Conservation (phyloP, 1,140 invertebrate species). For the Monochamus saltuarius region DNA sequence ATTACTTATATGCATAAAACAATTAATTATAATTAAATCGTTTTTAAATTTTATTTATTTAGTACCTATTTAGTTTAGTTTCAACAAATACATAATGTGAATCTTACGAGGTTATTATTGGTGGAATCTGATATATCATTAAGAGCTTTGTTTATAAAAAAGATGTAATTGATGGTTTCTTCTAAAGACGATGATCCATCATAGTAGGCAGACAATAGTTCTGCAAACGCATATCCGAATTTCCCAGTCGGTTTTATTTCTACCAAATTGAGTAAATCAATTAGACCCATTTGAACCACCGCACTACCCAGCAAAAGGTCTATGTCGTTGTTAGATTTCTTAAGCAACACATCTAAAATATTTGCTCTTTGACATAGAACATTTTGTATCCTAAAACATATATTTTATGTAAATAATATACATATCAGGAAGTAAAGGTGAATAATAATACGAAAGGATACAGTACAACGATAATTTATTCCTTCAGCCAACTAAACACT, state of each 20-base stretch:
- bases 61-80: too few species aligned
- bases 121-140: neutral
- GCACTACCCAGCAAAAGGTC: conserved; percentile 73
- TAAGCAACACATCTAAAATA: neutral
- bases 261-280: conserved; percentile 67
- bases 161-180: conserved; percentile 62
- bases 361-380: conserved; percentile 53
- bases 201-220: conserved; percentile 80
- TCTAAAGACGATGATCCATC: conserved; percentile 79
- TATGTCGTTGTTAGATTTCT: conserved; percentile 56
- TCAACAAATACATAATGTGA: too few species aligned
- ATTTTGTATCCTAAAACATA: conserved; percentile 24
- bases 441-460: too few species aligned
- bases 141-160: conserved; percentile 16
- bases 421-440: too few species aligned
- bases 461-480: too few species aligned
- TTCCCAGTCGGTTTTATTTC: conserved; percentile 73
- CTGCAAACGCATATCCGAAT: conserved; percentile 80
- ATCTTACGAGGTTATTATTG: too few species aligned
- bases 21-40: too few species aligned
- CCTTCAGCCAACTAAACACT: too few species aligned
- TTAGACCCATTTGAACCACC: conserved; percentile 75
- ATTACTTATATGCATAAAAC: too few species aligned
- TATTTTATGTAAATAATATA: too few species aligned
- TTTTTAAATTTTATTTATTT: too few species aligned